Evolutionary conservation across 2,113 vertebrate genomes (phyloP), one percentile per base, ranked within the genome.

Genomic region (Cercocebus atys): DNA sequence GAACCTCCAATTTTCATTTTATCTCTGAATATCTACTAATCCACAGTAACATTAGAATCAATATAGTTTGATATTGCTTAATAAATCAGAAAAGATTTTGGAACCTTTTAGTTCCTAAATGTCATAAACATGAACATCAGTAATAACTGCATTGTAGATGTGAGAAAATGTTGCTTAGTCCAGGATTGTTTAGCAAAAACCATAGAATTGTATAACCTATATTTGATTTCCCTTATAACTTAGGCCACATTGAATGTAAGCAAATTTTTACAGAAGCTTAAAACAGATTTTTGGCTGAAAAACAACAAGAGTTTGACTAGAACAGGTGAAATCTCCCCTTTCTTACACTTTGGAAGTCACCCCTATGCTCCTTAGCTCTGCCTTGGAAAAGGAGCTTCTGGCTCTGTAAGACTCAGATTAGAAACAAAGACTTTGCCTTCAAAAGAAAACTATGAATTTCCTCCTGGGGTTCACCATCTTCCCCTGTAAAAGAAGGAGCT

Each of bases 1-100:
- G 35, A 79, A 73, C 40, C 66, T 82, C 55, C 70, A 35, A 18
- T 86, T 94, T 92, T 30, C 45, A 94, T 81, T 40, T n/a, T 35
- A 57, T 32, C 80, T 96, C 57, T 90, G 89, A 90, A 76, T 90
- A 94, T 75, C n/a, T 80, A n/a, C 61, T 91, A 92, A 93, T 92
- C 5, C 16, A 72, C 18, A 90, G 30, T 59, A 68, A 95, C 83
- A 73, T 68, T 73, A 66, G 52, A 87, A 90, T 75, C 3, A 80
- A n/a, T 66, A 61, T 66, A 57, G 72, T 70, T 35, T 38, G 17
- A n/a, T n/a, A 72, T 27, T 59, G 43, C 57, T n/a, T 83, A 79
- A 79, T 22, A 30, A 92, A 23, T 70, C 61, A 97, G 45, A 93
- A 75, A 88, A 68, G 17, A 64, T 47, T 59, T 52, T 27, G 79